Conservation (phyloP, 2,797 vertebrate species). For the Xyrichtys novacula region DNA sequence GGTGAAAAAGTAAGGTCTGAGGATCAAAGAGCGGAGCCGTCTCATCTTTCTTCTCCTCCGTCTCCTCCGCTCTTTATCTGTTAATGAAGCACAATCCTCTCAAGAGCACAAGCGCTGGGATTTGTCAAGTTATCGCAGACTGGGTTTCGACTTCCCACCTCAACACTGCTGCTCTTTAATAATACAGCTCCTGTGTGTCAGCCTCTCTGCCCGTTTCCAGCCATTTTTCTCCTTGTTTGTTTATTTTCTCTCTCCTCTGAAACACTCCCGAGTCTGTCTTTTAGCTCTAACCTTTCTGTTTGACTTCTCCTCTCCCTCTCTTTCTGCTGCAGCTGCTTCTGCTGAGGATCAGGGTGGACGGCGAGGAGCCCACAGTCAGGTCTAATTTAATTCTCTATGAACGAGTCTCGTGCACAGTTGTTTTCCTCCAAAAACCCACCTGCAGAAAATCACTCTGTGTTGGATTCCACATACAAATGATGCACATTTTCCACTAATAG, state of each 20-base stretch:
- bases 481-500: slow-evolving; percentile 35
- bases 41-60: slow-evolving; percentile 26
- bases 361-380: slow-evolving; percentile 23
- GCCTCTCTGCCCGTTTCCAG: slow-evolving; percentile 20
- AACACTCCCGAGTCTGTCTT: background rate
- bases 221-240: background rate
- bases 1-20: slow-evolving; percentile 54
- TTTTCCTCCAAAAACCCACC: slow-evolving; percentile 5
- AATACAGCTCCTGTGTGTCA: slow-evolving; percentile 22
- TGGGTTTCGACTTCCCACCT: slow-evolving; percentile 29
- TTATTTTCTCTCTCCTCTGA: slow-evolving; percentile 1
- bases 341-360: slow-evolving; percentile 41
- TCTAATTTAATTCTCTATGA: slow-evolving; percentile 33
- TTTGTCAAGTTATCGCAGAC: slow-evolving; percentile 61
- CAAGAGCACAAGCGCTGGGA: slow-evolving; percentile 54
- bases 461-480: slow-evolving; percentile 30
- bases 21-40: slow-evolving; percentile 59
- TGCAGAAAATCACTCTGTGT: slow-evolving; percentile 12
- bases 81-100: slow-evolving; percentile 75
- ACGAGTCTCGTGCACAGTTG: slow-evolving; percentile 4
- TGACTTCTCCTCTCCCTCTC: slow-evolving; percentile 4
- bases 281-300: background rate
- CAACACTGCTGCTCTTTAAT: slow-evolving; percentile 41
- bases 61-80: slow-evolving; percentile 67
- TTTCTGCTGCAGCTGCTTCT: slow-evolving; percentile 9